Percentiles rank a stretch among this genome's conserved stretches.
phyloP scores from a whole-genome alignment of 2,888 invertebrate species.

The Falcaria lacertinaria region DNA sequence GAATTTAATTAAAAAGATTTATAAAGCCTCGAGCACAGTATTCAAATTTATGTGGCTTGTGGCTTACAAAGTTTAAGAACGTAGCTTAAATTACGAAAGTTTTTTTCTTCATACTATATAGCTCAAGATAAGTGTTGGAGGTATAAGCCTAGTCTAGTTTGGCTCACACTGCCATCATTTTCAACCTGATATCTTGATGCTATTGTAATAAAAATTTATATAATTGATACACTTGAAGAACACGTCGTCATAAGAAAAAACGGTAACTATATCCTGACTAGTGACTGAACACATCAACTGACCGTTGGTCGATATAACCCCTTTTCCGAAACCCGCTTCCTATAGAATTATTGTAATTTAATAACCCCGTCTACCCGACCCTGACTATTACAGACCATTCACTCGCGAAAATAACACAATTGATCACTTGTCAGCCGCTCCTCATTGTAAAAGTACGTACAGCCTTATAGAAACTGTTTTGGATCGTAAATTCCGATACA shows the following conservation, averaged over 20 bases:
- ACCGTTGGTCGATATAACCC: conserved; percentile 30
- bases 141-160: too few relatives aligned
- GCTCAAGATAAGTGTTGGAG: too few relatives aligned
- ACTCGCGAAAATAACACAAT: conserved; percentile 62
- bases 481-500: conserved; percentile 41
- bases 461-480: conserved; percentile 46
- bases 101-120: too few relatives aligned
- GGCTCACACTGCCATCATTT: too few relatives aligned
- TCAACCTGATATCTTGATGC: too few relatives aligned
- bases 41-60: too few relatives aligned
- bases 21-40: too few relatives aligned
- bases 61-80: too few relatives aligned
- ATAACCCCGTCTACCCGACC: conserved; percentile 48
- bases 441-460: conserved; percentile 50
- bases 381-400: conserved; percentile 48
- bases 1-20: too few relatives aligned
- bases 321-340: conserved; percentile 25
- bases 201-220: too few relatives aligned
- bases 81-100: too few relatives aligned
- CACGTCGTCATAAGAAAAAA: background rate
- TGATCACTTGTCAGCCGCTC: conserved; percentile 66
- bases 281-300: conserved; percentile 16
- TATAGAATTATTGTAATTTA: conserved; percentile 69
- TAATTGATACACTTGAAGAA: background rate
- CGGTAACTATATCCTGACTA: conserved; percentile 14